Conservation (phyloP, 2,888 invertebrate species). For the Sisyra terminalis region DNA sequence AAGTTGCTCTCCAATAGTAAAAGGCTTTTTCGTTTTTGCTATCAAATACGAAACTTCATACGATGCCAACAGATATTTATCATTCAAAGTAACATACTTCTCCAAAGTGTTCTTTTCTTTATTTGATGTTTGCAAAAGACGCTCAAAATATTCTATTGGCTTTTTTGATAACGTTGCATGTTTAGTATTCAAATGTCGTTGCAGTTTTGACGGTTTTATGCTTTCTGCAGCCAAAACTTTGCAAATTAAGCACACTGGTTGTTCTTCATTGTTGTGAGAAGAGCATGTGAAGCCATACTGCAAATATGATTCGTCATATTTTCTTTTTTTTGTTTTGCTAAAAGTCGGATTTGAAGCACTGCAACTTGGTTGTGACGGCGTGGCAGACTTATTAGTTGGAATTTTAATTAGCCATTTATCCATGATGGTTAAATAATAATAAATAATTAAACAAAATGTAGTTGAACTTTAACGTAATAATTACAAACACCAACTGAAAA, state of each 20-base stretch:
- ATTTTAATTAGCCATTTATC: constrained; percentile 10
- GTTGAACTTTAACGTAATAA: constrained; percentile 10
- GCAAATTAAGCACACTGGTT: constrained; percentile 14
- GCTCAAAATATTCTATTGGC: constrained; percentile 10
- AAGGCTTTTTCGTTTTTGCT: constrained; percentile 5
- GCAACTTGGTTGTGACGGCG: constrained; percentile 9
- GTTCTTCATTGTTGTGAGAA: constrained; percentile 10
- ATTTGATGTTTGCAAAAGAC: constrained; percentile 5
- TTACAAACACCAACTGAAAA: constrained; percentile 10
- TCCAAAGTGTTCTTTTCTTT: constrained; percentile 8
- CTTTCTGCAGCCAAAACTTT: constrained; percentile 11
- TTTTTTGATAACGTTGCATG: constrained; percentile 10
- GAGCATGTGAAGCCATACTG: constrained; percentile 13
- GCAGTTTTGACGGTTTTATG: constrained; percentile 11
- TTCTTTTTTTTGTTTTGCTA: constrained; percentile 8
- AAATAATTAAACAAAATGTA: constrained; percentile 10
- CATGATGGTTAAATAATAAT: constrained; percentile 10
- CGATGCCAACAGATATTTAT: constrained; percentile 8
- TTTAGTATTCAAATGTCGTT: constrained; percentile 11
- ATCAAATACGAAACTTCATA: constrained; percentile 2
- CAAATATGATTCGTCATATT: constrained; percentile 8
- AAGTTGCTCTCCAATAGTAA: constrained; percentile 8
- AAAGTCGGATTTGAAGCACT: constrained; percentile 6
- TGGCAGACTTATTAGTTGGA: constrained; percentile 10
- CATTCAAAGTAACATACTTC: constrained; percentile 8